These are phyloP conservation scores for Dinothrombium tinctorium DNA, from an alignment of 1,140 invertebrate species.

Conservation along the genomic window DNA sequence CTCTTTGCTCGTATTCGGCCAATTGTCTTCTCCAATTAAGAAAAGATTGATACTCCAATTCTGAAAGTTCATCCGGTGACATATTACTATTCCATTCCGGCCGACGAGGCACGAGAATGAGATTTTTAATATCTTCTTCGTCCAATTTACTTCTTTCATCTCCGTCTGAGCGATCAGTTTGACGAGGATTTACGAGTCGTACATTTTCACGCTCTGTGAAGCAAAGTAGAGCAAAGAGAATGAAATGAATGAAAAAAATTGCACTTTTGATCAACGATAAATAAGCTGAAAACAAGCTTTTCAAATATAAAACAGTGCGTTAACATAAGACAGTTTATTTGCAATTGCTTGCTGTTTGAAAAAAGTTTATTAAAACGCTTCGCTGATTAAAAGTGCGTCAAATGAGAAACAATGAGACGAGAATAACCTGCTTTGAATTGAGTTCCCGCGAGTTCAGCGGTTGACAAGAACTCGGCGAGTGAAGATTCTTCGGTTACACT, in stretches of 20 bases:
- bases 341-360: too few relatives aligned
- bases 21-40: slow-evolving; percentile 64
- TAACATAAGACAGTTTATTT: too few relatives aligned
- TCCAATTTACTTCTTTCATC: slow-evolving; percentile 34
- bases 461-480: slow-evolving; percentile 82
- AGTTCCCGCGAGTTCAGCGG: slow-evolving; percentile 69
- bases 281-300: too few relatives aligned
- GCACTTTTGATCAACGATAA: too few relatives aligned
- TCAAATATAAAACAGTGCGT: too few relatives aligned
- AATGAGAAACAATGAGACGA: slow-evolving; percentile 3
- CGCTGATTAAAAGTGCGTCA: too few relatives aligned
- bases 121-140: slow-evolving; percentile 36
- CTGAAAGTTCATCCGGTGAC: slow-evolving; percentile 46
- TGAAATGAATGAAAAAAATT: too few relatives aligned
- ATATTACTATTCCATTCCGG: slow-evolving; percentile 54
- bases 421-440: slow-evolving; percentile 43
- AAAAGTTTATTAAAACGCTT: too few relatives aligned
- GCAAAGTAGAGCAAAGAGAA: slow-evolving; percentile 12
- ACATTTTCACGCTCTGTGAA: slow-evolving; percentile 69
- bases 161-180: slow-evolving; percentile 33
- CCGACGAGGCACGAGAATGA: slow-evolving; percentile 52
- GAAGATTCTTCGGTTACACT: slow-evolving; percentile 88
- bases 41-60: slow-evolving; percentile 51
- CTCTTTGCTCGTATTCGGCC: slow-evolving; percentile 47
- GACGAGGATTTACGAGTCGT: slow-evolving; percentile 47